phyloP scores from a whole-genome alignment of 1,140 invertebrate genomes.

The Rhagoletis pomonella region DNA sequence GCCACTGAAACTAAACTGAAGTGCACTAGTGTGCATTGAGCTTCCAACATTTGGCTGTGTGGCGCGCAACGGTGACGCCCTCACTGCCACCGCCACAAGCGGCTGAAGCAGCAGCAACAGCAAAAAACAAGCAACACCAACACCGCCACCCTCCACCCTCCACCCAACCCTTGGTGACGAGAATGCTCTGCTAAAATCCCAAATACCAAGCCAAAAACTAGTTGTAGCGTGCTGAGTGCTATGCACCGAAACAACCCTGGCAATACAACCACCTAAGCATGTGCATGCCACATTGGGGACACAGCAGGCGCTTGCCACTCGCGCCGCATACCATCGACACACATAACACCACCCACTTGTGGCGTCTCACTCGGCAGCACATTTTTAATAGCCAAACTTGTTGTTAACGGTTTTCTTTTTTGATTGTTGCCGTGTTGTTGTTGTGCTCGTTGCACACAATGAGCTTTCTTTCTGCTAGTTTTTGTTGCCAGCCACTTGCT shows the following conservation, averaged over 20 bases:
- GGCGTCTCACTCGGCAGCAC: conserved; percentile 50
- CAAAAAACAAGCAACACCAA: background rate
- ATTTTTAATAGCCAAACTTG: conserved; percentile 55
- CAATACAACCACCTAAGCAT: background rate
- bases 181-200: conserved; percentile 18
- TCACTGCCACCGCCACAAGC: background rate
- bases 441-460: conserved; percentile 49
- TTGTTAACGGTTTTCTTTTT: conserved; percentile 26
- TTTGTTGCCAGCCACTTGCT: conserved; percentile 14
- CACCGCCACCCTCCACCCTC: background rate
- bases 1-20: background rate
- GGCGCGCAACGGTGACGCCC: background rate
- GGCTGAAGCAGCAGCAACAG: background rate
- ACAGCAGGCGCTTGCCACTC: background rate
- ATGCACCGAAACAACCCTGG: conserved; percentile 6
- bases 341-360: conserved; percentile 54
- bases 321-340: background rate
- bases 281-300: background rate
- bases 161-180: background rate
- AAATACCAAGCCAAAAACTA: conserved; percentile 49
- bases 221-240: conserved; percentile 14
- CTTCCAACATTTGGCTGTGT: conserved; percentile 18
- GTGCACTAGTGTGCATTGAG: background rate
- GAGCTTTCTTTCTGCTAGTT: background rate
- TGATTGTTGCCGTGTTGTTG: conserved; percentile 56